Conservation (phyloP, 2,113 vertebrate genomes). For the Artemisiospiza belli region DNA sequence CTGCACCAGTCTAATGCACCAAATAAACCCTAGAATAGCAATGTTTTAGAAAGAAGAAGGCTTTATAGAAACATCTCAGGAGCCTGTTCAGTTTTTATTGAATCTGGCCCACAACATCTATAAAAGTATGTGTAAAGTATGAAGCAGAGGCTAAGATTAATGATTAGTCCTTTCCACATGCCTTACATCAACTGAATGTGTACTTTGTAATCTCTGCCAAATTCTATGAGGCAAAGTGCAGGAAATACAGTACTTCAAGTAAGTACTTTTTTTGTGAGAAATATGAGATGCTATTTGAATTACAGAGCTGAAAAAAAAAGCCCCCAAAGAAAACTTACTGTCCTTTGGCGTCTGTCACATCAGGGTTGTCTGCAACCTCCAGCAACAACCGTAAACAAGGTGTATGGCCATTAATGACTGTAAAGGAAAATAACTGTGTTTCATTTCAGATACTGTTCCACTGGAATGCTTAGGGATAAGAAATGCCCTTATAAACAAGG, state of each 20-base stretch:
- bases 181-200: not conserved
- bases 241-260: not conserved
- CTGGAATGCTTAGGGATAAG: not conserved
- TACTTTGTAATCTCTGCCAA: conserved; percentile 14
- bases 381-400: conserved; percentile 90
- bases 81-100: not conserved
- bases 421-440: not conserved
- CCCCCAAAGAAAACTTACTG: conserved; percentile 82
- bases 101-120: not conserved
- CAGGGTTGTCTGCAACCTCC: conserved; percentile 86
- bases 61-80: not conserved
- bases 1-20: not conserved
- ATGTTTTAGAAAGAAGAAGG: not conserved
- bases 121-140: not conserved
- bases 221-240: not conserved
- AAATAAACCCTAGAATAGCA: not conserved
- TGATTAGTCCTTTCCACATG: not conserved
- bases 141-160: conserved; percentile 10
- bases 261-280: not conserved
- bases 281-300: not conserved
- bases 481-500: not conserved
- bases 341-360: conserved; percentile 90
- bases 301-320: not conserved
- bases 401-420: conserved; percentile 95
- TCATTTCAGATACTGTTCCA: not conserved